Percentiles rank a stretch among this genome's conserved stretches.
phyloP scores from a whole-genome alignment of 2,888 invertebrate species.

The Platypus cylindrus region DNA sequence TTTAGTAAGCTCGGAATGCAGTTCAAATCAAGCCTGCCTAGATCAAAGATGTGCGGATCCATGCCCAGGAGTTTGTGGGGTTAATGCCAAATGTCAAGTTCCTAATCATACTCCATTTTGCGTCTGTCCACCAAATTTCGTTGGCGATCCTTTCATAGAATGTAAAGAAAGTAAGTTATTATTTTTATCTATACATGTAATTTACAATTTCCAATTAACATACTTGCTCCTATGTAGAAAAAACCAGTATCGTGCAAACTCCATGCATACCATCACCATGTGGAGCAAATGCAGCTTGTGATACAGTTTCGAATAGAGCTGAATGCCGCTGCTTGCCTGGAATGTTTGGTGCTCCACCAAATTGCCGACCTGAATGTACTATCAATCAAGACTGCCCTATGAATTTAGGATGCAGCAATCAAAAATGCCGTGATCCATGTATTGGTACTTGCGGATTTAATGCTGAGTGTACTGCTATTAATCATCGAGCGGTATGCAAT shows the following conservation, averaged over 20 bases:
- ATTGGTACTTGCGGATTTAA: constrained; percentile 64
- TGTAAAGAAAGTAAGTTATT: constrained; percentile 31
- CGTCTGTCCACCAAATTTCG: constrained; percentile 44
- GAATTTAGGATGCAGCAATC: constrained; percentile 56
- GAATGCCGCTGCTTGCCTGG: constrained; percentile 62
- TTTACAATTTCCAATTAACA: constrained; percentile 1
- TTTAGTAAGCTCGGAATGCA: constrained; percentile 46
- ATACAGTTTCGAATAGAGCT: constrained; percentile 48
- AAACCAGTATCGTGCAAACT: no score
- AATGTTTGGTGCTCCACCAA: constrained; percentile 66
- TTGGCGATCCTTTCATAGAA: constrained; percentile 47
- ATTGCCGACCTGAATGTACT: constrained; percentile 64
- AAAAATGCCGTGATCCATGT: constrained; percentile 66
- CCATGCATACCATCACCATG: constrained; percentile 66
- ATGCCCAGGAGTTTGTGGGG: constrained; percentile 47
- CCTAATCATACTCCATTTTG: constrained; percentile 52
- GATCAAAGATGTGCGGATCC: constrained; percentile 51
- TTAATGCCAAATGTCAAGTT: constrained; percentile 45
- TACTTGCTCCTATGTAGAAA: no score
- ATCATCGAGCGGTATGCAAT: constrained; percentile 63
- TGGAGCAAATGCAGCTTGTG: constrained; percentile 56
- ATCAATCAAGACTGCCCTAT: constrained; percentile 69
- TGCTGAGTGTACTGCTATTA: constrained; percentile 58
- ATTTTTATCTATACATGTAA: constrained; percentile 1
- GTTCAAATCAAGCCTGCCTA: constrained; percentile 47